Evolutionary conservation across 2,888 invertebrate genomes (phyloP).

Genomic region (Escarpia spicata): DNA sequence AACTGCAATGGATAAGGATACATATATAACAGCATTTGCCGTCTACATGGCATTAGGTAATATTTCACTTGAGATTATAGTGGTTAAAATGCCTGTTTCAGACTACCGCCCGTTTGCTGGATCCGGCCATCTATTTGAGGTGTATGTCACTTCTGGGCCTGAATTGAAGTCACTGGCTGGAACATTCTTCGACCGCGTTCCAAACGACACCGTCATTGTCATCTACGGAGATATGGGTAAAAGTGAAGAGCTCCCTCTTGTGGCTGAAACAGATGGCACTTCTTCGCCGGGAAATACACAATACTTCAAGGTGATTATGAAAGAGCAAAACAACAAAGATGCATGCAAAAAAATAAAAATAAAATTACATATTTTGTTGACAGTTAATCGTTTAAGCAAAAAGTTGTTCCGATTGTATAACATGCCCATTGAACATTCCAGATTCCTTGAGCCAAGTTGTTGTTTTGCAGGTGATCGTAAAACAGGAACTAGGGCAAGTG

Average conservation of each 20-base stretch:
- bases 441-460: neutral
- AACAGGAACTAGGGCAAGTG: slow-evolving; percentile 32
- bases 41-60: neutral
- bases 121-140: neutral
- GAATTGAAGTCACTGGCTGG: slow-evolving; percentile 17
- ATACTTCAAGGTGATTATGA: slow-evolving; percentile 51
- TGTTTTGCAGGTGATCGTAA: slow-evolving; percentile 28
- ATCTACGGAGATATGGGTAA: slow-evolving; percentile 58
- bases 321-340: neutral
- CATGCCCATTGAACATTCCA: too few species aligned
- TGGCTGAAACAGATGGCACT: slow-evolving; percentile 27
- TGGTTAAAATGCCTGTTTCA: neutral
- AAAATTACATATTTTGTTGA: neutral
- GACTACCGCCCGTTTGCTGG: neutral
- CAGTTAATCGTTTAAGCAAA: neutral
- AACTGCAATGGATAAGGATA: too few species aligned
- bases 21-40: too few species aligned
- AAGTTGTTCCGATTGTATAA: too few species aligned
- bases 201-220: slow-evolving; percentile 39
- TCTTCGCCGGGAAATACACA: slow-evolving; percentile 58
- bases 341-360: neutral
- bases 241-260: slow-evolving; percentile 45
- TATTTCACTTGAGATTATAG: neutral
- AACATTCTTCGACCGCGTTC: neutral
- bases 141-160: slow-evolving; percentile 1